Conservation (phyloP, 2,797 vertebrate genomes). For the Sparus aurata region DNA sequence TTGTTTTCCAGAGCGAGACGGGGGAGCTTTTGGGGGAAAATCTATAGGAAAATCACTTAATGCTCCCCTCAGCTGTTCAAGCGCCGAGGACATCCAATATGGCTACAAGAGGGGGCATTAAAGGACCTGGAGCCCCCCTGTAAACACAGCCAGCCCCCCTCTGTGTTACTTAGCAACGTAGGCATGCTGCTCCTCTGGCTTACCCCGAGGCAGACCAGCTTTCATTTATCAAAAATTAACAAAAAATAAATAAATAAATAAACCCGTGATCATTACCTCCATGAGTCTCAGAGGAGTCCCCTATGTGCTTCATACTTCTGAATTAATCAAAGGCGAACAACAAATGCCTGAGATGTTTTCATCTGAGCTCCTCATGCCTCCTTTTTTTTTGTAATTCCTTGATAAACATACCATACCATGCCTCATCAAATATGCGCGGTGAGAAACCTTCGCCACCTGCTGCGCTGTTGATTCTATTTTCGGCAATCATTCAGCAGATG, state of each 20-base stretch:
- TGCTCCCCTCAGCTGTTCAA: neutral
- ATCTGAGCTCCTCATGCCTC: constrained; percentile 11
- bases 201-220: constrained; percentile 9
- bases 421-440: constrained; percentile 38
- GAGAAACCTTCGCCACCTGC: constrained; percentile 18
- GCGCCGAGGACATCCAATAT: neutral
- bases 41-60: neutral
- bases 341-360: neutral
- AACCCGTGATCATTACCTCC: constrained; percentile 14
- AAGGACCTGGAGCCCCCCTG: constrained; percentile 33
- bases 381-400: constrained; percentile 12
- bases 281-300: constrained; percentile 13
- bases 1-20: neutral
- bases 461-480: constrained; percentile 21
- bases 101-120: constrained; percentile 19
- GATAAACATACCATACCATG: constrained; percentile 19
- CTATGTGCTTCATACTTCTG: neutral
- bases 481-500: constrained; percentile 10
- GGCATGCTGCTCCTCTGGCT: constrained; percentile 19
- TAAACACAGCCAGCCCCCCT: constrained; percentile 23
- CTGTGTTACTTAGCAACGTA: neutral
- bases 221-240: constrained; percentile 27
- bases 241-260: neutral
- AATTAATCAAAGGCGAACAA: constrained; percentile 38
- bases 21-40: neutral